Evolutionary conservation across 2,113 vertebrate genomes (phyloP).

Genomic region (Eretmochelys imbricata): DNA sequence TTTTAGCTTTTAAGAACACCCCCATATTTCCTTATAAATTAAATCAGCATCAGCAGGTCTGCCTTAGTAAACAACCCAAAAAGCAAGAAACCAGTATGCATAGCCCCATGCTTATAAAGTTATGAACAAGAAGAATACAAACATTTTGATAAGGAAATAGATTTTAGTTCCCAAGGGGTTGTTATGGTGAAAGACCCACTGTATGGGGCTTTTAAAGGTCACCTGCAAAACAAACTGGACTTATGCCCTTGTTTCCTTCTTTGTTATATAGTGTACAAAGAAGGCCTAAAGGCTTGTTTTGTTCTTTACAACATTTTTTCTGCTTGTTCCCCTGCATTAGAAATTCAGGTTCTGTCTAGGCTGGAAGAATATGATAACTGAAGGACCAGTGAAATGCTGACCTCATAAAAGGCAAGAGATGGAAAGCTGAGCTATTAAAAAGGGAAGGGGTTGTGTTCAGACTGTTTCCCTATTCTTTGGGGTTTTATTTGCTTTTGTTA

Average conservation of each 20-base stretch:
- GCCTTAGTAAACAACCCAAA: background rate
- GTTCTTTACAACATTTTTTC: conserved; percentile 9
- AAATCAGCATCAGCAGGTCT: background rate
- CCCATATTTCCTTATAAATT: background rate
- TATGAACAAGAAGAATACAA: background rate
- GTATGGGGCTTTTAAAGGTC: background rate
- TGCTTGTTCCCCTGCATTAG: background rate
- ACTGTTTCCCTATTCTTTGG: background rate
- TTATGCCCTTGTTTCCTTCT: background rate
- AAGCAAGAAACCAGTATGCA: background rate
- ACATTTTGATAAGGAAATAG: background rate
- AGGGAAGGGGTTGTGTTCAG: conserved; percentile 23
- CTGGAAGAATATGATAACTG: background rate
- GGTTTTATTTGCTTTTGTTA: conserved; percentile 17
- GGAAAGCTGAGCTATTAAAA: conserved; percentile 9
- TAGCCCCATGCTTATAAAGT: background rate
- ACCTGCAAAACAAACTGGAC: background rate
- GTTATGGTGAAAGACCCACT: background rate
- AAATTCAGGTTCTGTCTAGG: background rate
- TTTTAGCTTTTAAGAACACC: background rate
- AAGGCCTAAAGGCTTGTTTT: background rate
- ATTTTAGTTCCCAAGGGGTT: background rate
- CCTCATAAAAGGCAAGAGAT: background rate
- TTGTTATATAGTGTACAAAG: background rate
- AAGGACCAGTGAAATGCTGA: background rate